phyloP scores from a whole-genome alignment of 2,797 vertebrate species.

The Falco biarmicus region DNA sequence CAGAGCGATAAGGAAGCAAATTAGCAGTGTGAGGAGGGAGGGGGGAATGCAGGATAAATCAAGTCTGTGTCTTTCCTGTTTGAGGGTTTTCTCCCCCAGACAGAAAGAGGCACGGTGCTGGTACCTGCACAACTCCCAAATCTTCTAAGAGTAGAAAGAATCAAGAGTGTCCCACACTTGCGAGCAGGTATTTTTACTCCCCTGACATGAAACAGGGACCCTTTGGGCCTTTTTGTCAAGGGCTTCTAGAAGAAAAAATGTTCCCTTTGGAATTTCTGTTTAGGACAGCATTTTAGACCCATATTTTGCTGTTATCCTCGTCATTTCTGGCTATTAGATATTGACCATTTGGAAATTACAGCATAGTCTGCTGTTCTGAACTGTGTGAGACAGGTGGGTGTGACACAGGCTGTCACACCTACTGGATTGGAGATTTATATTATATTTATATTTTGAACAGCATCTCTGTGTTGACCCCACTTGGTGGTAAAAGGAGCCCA shows the following conservation, averaged over 20 bases:
- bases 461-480: conserved; percentile 50
- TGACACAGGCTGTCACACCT: not conserved
- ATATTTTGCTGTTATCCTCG: not conserved
- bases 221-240: not conserved
- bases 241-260: not conserved
- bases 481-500: conserved; percentile 67
- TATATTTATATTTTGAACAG: conserved; percentile 71
- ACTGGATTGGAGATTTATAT: not conserved
- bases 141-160: not conserved
- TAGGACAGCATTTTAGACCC: not conserved
- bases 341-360: conserved; percentile 23
- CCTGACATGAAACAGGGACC: not conserved
- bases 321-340: conserved; percentile 43
- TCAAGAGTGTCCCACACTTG: not conserved
- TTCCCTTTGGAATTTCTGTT: not conserved
- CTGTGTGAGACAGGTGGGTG: not conserved
- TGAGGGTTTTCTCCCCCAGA: not conserved
- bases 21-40: conserved; percentile 1
- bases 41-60: conserved; percentile 10
- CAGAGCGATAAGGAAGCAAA: conserved; percentile 30
- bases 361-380: not conserved
- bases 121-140: not conserved
- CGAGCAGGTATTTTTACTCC: not conserved
- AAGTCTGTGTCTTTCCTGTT: not conserved
- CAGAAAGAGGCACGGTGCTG: not conserved